Evolutionary conservation across 1,140 invertebrate genomes (phyloP), one percentile per base, ranked within the genome.

Genomic region (Pseudomyrmex pallidus): DNA sequence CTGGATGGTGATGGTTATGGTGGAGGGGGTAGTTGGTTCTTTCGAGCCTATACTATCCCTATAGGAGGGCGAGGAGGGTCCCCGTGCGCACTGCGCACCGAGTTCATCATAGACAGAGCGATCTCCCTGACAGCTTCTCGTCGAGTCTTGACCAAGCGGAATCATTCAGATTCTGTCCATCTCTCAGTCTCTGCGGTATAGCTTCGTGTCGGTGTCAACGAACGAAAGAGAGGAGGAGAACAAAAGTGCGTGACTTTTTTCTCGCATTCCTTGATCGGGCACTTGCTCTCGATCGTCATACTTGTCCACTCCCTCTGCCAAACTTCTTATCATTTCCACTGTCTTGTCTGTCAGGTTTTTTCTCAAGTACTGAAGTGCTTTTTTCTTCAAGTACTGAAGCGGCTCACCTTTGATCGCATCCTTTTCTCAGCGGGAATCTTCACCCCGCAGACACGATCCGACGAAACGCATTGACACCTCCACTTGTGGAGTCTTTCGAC

Each of bases 21-120:
- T 90, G 83, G 80, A 35, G 89, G 91, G 91, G 91, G 89, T 90
- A 90, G 91, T 92, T 92, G 91, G 90, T 91, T 91, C 88, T 89
- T 90, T 90, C 83, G 85, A 86, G 89, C 86, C 86, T 91, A 74
- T 67, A 80, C 86, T 85, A 85, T 92, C 90, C 91, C 91, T 91
- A 91, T 91, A 87, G 90, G 87, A 90, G 88, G 80, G 87, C 90
- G 89, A 90, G 89, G 89, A 89, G 89, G 86, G 91, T 87, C 84
- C 86, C 87, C 88, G 87, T 88, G 91, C 87, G 90, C 90, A 92
- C 90, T 91, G 92, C 90, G 91, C 91, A 91, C 89, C 90, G 91
- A 93, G 91, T 93, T 92, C 92, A 91, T 93, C 92, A 92, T 91
- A 92, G 91, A 92, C 90, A 88, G 90, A 86, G 84, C 89, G 88